Evolutionary conservation across 2,888 invertebrate species (phyloP).

Genomic region (Luperina testacea): DNA sequence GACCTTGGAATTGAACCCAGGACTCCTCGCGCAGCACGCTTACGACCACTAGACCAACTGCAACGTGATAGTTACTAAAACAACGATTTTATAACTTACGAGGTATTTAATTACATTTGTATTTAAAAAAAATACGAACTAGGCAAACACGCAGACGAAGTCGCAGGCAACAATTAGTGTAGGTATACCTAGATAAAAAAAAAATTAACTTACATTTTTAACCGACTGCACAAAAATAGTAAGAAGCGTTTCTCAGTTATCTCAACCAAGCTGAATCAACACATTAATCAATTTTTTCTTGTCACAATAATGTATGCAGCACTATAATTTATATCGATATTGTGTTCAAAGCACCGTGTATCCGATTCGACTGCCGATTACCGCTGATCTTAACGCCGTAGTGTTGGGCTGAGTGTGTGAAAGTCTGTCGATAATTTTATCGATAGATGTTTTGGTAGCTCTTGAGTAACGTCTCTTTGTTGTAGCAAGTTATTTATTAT

Average conservation of each 20-base stretch:
- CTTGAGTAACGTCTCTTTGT: neutral
- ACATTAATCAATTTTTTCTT: conserved; percentile 4
- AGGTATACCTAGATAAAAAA: accelerated
- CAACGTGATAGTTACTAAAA: too few species aligned
- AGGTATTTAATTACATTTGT: too few species aligned
- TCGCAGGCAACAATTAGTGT: neutral
- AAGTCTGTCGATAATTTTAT: conserved; percentile 43
- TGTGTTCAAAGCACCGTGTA: conserved; percentile 25
- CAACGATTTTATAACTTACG: too few species aligned
- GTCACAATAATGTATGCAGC: conserved; percentile 9
- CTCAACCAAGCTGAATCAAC: neutral
- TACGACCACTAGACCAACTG: too few species aligned
- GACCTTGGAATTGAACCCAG: too few species aligned
- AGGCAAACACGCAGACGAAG: neutral
- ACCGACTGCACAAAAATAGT: neutral
- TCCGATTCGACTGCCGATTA: conserved; percentile 53
- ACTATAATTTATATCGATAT: conserved; percentile 10
- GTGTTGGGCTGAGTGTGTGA: conserved; percentile 40
- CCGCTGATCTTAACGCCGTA: conserved; percentile 41
- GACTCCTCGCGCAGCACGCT: too few species aligned
- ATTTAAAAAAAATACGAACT: too few species aligned
- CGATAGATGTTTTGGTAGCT: neutral
- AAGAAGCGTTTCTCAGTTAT: neutral
- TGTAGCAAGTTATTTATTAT: too few species aligned
- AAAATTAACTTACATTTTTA: conserved; percentile 14